Base-by-base conservation (phyloP, 2,797 vertebrate species). In the Diplodus sargus region DNA sequence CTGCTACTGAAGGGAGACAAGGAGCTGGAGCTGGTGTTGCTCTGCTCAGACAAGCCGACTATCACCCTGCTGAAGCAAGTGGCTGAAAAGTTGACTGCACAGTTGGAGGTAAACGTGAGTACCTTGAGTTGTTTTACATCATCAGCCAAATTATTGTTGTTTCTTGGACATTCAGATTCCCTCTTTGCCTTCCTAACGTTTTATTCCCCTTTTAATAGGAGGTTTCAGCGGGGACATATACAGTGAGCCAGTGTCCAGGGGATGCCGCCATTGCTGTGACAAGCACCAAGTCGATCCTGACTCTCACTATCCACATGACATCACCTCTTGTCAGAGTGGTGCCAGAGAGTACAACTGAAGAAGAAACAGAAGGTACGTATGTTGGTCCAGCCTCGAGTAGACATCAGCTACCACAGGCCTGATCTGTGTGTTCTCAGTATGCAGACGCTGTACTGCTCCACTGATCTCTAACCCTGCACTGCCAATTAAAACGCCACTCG, bases 1-100 rank as follows among this genome's bases (percentile, higher is more conserved):
- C 95, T 99, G 3, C 78, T 99, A 58, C 93, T 99, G 71, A 99
- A 97, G 84, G 97, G 96, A 23, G 97, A 99, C 85, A 85, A 96
- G 90, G 95, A 97, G 42, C 91, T 99, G 76, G 97, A 99, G 90
- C 93, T 99, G 72, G 97, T 99, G 28, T 93, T 99, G 57, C 90
- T 99, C 3, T 98, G 97, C 81, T 95, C 97, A 66, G 95, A 96
- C 75, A 96, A 96, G 75, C 98, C 98, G 13, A 99, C 97, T 0
- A 80, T 93, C 3, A 91, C 94, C 11, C 95, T 99, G 57, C 94
- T 99, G 79, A 91, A 94, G 76, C 95, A 96, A 68, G 97, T 99
- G 8, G 95, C 96, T 0, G 96, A 97, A 49, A 97, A 97, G 52
- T 91, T 99, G 16, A 89, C 92, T 0, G 87, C 94, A 39, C 95